Base-by-base conservation (phyloP, 2,888 invertebrate species). In the Standfussiana lucernea region DNA sequence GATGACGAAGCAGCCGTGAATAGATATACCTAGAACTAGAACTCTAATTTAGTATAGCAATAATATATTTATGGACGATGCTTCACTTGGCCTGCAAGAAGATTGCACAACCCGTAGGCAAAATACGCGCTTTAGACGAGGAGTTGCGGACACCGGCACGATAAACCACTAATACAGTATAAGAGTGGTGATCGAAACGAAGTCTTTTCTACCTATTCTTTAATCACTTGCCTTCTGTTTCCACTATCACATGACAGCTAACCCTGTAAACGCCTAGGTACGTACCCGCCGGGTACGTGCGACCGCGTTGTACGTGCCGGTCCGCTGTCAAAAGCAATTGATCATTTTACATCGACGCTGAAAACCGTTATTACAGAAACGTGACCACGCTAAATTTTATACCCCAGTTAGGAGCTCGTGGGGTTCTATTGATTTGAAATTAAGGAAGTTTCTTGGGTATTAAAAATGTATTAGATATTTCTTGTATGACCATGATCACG, bases 301-400 rank as follows among this genome's bases (percentile, higher is more conserved):
- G 78, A 82, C 82, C 87, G 42, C 85, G 79, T 67, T 13, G 66
- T 79, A 85, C 87, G 87, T 85, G 84, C 76, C 77, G 59, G 68
- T 50, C 77, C 80, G 72, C 78, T 78, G 86, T 82, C 87, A 79
- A 74, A 83, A 75, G 89, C 91, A 86, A 93, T 93, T 91, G 93
- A 93, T 93, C 92, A 93, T 91, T 89, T 89, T 86, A 87, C 87
- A 87, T 84, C 82, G 90, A 87, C 79, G 84, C 83, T 75, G 74
- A 86, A 86, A 87, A 80, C 88, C 87, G 88, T 92, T 93, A 93
- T 93, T 93, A 91, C 91, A 78, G 35, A 73, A 88, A 89, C 92
- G 91, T 93, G 93, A 94, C 91, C 71, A 68, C 50, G 92, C 92
- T 72, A 84, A 89, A 91, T 91, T 92, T 86, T 72, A 82, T 83